Base-by-base conservation (phyloP, 2,113 vertebrate species). In the Xiphorhynchus elegans region DNA sequence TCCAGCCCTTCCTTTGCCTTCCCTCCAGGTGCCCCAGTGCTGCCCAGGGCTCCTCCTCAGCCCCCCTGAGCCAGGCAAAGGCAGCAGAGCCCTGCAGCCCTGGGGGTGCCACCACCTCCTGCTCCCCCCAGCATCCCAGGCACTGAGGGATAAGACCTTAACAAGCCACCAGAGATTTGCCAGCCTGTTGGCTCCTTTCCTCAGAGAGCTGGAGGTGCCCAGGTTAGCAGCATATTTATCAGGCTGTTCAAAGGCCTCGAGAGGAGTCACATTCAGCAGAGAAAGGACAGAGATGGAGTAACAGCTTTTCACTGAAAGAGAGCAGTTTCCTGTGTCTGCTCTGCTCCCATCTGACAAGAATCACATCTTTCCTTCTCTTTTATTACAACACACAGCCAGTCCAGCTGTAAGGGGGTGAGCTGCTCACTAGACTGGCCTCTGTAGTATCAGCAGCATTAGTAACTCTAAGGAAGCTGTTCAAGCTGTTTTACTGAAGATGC, bases 291-390 rank as follows among this genome's bases (percentile, higher is more conserved):
- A 96, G 69, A 75, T 28, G 26, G 60, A 90, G 39, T 7, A 75
- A 64, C 62, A 53, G 56, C 75, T 84, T 87, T 89, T 47, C 62
- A 73, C 17, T 56, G 68, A 87, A 81, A 81, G 47, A 49, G 60
- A 90, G 68, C 56, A 56, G 83, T 92, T 96, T 96, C 73, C 88
- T 82, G 56, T 60, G 44, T 80, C 84, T 94, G 72, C 72, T 84
- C 56, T 68, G 47, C 69, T 95, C 80, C 58, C 80, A 92, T 81
- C 95, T 76, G 69, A 46, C 85, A 53, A 94, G 85, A 95, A 72
- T 72, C 64, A 35, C 56, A 75, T 78, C 76, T 83, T 93, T 52
- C 72, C 79, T 93, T 11, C 76, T 84, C 59, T 64, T 90, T 90
- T 64, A 95, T 90, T 64, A 95, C 80, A 79, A 29, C 39, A 33